Conservation (phyloP, 1,140 invertebrate genomes). For the Mercenaria mercenaria region DNA sequence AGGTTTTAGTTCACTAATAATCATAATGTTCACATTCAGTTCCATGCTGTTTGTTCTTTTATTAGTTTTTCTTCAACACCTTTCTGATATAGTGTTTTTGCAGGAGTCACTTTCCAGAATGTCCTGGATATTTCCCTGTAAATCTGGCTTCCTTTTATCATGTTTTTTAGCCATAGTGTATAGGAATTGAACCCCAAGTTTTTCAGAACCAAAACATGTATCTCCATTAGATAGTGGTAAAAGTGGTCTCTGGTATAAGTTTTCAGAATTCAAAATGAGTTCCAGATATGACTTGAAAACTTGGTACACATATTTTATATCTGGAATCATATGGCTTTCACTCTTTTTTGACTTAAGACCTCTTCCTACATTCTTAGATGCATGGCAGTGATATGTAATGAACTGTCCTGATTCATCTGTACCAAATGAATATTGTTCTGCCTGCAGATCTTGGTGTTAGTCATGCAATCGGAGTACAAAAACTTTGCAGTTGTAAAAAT, state of each 20-base stretch:
- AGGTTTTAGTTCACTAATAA: too few relatives aligned
- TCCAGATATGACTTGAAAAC: neutral
- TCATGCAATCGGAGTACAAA: neutral
- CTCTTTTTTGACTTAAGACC: too few relatives aligned
- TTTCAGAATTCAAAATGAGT: neutral
- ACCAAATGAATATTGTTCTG: too few relatives aligned
- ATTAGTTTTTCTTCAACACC: neutral
- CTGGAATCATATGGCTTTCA: neutral
- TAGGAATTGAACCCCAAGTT: neutral
- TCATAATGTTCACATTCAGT: too few relatives aligned
- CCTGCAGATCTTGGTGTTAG: too few relatives aligned
- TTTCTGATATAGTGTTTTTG: neutral
- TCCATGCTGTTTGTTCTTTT: neutral
- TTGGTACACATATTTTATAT: neutral
- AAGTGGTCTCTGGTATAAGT: neutral
- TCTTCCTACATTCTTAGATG: too few relatives aligned
- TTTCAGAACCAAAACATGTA: neutral
- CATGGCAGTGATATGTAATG: too few relatives aligned
- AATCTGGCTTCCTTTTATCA: neutral
- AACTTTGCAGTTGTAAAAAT: neutral
- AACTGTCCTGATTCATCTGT: too few relatives aligned
- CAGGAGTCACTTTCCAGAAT: too few relatives aligned
- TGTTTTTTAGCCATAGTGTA: neutral
- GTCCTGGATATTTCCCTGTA: neutral
- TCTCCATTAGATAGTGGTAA: neutral